Conservation (phyloP, 2,888 invertebrate species). For the Amblyteles armatorius region DNA sequence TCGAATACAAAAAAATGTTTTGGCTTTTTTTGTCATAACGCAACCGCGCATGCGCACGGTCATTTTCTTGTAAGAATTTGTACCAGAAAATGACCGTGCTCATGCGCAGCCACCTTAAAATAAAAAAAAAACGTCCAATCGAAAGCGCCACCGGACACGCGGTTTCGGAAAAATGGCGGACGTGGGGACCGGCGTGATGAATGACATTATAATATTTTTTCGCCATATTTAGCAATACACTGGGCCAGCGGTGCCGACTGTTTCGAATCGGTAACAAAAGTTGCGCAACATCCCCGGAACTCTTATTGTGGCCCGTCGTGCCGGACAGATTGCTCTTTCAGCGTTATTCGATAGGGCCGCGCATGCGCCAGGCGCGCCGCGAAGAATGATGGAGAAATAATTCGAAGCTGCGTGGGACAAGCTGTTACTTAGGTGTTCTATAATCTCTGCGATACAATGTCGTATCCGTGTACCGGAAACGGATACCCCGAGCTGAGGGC, state of each 20-base stretch:
- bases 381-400: conserved; percentile 62
- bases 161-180: too few species aligned
- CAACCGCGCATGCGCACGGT: too few species aligned
- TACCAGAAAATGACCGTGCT: too few species aligned
- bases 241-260: conserved; percentile 1
- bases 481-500: conserved; percentile 41
- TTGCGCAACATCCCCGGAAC: background rate
- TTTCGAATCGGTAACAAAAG: background rate
- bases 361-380: conserved; percentile 23
- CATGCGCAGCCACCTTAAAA: too few species aligned
- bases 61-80: too few species aligned
- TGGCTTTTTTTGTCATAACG: too few species aligned
- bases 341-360: conserved; percentile 44
- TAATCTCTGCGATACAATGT: background rate
- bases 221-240: background rate
- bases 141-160: too few species aligned
- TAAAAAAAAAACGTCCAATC: too few species aligned
- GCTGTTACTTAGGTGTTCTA: conserved; percentile 33
- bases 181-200: too few species aligned
- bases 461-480: conserved; percentile 33
- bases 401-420: conserved; percentile 54
- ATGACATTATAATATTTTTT: too few species aligned
- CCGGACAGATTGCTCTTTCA: conserved; percentile 34
- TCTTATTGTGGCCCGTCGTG: background rate
- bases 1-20: too few species aligned